These are phyloP conservation scores for Clytia hemisphaerica DNA, from an alignment of 30 jellyfish, hydroid and myxozoan species.

Conservation along the genomic window DNA sequence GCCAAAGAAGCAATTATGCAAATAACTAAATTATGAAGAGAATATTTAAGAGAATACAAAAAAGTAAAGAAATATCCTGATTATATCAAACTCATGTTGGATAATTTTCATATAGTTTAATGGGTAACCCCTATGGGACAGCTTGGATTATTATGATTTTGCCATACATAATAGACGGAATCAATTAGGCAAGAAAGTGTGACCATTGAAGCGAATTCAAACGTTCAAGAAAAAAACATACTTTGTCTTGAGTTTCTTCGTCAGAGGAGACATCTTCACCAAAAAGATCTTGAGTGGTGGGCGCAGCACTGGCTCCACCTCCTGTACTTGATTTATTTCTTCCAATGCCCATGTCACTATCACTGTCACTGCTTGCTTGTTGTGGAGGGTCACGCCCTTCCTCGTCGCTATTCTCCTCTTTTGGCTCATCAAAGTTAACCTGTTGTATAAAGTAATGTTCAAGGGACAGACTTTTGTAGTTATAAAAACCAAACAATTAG, in stretches of 20 bases:
- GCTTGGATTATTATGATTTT: background rate
- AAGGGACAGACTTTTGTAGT: background rate
- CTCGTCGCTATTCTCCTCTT: background rate
- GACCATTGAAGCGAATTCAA: background rate
- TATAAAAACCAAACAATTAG: background rate
- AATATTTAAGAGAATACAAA: too few species aligned
- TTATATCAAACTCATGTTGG: too few species aligned
- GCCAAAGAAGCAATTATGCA: too few species aligned
- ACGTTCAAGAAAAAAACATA: background rate
- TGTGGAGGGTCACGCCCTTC: slow-evolving; percentile 1
- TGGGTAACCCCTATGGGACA: background rate
- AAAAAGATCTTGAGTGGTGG: slow-evolving; percentile 84
- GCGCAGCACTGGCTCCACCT: slow-evolving; percentile 26
- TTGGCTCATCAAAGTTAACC: slow-evolving; percentile 3
- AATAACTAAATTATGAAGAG: too few species aligned
- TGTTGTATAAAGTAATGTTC: background rate
- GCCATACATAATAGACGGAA: background rate
- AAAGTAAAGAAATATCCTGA: too few species aligned
- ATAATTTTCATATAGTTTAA: too few species aligned
- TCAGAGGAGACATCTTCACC: slow-evolving; percentile 98
- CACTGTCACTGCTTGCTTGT: background rate
- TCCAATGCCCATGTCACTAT: background rate
- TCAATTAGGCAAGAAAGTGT: background rate
- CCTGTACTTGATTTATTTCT: slow-evolving; percentile 13
- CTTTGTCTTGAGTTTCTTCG: slow-evolving; percentile 42